Base-by-base conservation (phyloP, 1,140 invertebrate species). In the Formica exsecta region DNA sequence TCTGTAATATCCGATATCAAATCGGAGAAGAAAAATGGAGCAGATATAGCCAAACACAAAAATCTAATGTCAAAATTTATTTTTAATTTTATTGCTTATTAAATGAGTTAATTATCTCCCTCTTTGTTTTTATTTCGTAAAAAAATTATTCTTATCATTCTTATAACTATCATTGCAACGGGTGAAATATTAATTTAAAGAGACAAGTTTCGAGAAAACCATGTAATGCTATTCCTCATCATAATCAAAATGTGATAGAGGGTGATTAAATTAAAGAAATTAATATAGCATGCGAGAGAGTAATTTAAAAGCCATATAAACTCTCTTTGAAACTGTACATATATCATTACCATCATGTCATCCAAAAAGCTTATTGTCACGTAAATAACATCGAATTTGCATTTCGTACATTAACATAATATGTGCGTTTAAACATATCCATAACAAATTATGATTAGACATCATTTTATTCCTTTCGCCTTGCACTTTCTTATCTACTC, bases 1-100 rank as follows among this genome's bases (percentile, higher is more conserved):
- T 86, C 73, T 83, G 32, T 19, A 70, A 87, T 44, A 48, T 36
- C 25, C 66, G 54, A 83, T 68, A 19, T 73, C 7, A 32, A 8
- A 32, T 41, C 1, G 19, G 13, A 36, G 38, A 44, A 32, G 51
- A 57, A 38, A 73, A 44, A 19, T 29, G 13, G 4, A 73, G 36
- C 44, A 44, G 16, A 70, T 59, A 25, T 36, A 44, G 38, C 2
- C 5, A 11, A 70, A n/a, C 16, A 3, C 22, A 59, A 61, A 71
- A 44, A 29, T 54, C n/a, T 25, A 36, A 44, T 29, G 19, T 54
- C 16, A 73, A 68, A 61, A 77, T 25, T 29, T 2, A 38, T 65
- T 19, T 44, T 13, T 22, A 29, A 29, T 29, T 29, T 29, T 29
- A 29, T 29, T 25, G 11, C 6, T n/a, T 44, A n/a, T 36, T 22